Percentiles rank a stretch among this genome's conserved stretches.
Evolutionary conservation across 2,113 vertebrate species (phyloP).

Genomic region (Falcunculus frontatus): DNA sequence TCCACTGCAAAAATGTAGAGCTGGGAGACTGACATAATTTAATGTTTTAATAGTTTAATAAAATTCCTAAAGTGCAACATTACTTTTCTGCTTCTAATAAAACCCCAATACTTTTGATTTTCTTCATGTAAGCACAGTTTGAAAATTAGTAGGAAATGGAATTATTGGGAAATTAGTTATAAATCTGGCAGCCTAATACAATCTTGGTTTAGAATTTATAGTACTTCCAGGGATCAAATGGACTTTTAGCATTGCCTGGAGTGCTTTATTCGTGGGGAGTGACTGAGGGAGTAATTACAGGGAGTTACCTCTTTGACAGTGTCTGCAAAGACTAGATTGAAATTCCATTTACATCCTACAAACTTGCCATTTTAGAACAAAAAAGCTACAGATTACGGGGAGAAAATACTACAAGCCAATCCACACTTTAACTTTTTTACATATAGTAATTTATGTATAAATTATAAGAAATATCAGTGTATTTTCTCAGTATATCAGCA

Average conservation of each 20-base stretch:
- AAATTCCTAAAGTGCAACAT: background rate
- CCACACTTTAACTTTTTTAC: background rate
- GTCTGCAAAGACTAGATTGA: constrained; percentile 63
- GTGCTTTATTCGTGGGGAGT: constrained; percentile 60
- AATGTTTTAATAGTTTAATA: constrained; percentile 53
- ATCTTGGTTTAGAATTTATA: constrained; percentile 57
- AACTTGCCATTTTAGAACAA: constrained; percentile 41
- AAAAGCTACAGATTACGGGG: background rate
- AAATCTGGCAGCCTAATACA: constrained; percentile 57
- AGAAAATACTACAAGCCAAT: constrained; percentile 9
- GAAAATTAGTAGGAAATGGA: constrained; percentile 53
- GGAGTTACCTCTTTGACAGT: constrained; percentile 30
- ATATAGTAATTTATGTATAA: background rate
- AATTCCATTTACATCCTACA: constrained; percentile 52
- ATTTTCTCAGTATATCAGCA: background rate
- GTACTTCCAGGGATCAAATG: constrained; percentile 68
- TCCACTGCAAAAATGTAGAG: background rate
- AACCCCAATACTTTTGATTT: background rate
- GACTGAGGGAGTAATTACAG: constrained; percentile 73
- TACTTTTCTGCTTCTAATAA: constrained; percentile 36
- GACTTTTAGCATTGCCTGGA: constrained; percentile 65
- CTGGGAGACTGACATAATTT: background rate
- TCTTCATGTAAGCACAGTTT: constrained; percentile 29
- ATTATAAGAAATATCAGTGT: background rate
- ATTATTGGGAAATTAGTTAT: constrained; percentile 58